phyloP scores from a whole-genome alignment of 2,888 invertebrate genomes.

The Aromia moschata region DNA sequence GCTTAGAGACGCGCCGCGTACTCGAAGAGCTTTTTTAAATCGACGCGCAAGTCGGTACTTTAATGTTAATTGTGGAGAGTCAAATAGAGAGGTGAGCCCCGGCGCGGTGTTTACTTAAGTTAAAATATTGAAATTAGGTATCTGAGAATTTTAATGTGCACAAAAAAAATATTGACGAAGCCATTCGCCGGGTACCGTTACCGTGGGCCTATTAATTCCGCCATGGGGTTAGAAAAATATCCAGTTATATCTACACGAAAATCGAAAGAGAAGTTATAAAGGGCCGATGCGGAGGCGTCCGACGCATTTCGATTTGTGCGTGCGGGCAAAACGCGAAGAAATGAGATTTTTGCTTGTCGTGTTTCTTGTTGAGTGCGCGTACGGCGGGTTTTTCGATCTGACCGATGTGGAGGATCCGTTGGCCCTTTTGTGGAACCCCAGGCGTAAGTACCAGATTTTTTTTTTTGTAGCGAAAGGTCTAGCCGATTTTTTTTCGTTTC shows the following conservation, averaged over 20 bases:
- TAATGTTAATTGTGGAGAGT: background rate
- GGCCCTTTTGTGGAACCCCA: slow-evolving; percentile 44
- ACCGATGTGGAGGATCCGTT: slow-evolving; percentile 53
- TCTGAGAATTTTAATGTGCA: background rate
- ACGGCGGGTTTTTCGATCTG: slow-evolving; percentile 51
- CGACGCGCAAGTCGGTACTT: background rate
- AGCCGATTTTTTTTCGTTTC: too few relatives aligned
- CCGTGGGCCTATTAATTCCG: background rate
- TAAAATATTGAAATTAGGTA: background rate
- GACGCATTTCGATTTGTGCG: too few relatives aligned
- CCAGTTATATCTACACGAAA: slow-evolving; percentile 41
- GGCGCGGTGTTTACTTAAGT: background rate
- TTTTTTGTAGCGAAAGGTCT: background rate
- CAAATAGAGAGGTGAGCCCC: background rate
- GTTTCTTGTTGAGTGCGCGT: slow-evolving; percentile 3
- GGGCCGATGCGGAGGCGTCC: slow-evolving; percentile 8
- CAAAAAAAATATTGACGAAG: slow-evolving; percentile 9
- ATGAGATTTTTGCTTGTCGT: slow-evolving; percentile 10
- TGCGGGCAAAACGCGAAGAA: background rate
- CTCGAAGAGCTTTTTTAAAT: background rate
- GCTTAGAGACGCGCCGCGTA: background rate
- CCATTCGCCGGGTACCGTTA: slow-evolving; percentile 14
- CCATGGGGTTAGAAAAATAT: slow-evolving; percentile 27
- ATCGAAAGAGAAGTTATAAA: slow-evolving; percentile 31
- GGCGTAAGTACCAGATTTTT: slow-evolving; percentile 4